Base-by-base conservation (phyloP, 2,113 vertebrate genomes). In the Hiodon alosoides region DNA sequence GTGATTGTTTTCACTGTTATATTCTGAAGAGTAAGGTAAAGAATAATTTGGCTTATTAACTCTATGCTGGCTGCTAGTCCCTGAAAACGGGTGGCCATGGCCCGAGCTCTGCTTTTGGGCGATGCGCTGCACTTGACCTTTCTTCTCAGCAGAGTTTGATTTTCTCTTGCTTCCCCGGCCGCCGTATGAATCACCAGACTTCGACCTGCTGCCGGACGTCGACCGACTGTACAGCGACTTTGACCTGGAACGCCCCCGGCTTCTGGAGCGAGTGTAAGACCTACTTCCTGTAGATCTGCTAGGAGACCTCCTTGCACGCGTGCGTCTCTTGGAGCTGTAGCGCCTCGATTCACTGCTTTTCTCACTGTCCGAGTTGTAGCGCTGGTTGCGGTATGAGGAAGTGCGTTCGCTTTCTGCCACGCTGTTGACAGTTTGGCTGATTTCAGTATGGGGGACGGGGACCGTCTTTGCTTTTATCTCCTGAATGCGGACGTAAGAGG, bases 401-500 rank as follows among this genome's bases (percentile, higher is more conserved):
- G 82, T 85, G 75, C 69, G 69, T 7, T 84, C 3, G 17, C 85
- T 90, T 8, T 93, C 90, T 68, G 86, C 81, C 7, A 76, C 0
- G 0, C 74, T 69, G 47, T 82, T 84, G 50, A 81, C 82, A 1
- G 14, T 81, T 47, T 89, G 89, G 66, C 82, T 89, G 3, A 82
- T 76, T 1, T 87, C 87, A 6, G 86, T 64, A 52, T 90, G 79
- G 14, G 89, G 83, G 67, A 85, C 73, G 3, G 88, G 83, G 1
- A 86, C 85, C 5, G 93, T 81, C 80, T 94, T 95, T 51, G 90
- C 88, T 85, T 95, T 96, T 80, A 95, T 92, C 71, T 97, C 94
- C 84, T 95, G 94, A 78, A 95, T 91, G 5, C 94, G 89, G 69
- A 98, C 90, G 0, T 99, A 99, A 0, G 97, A 98, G 0, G 97